Evolutionary conservation across 23 tunicate species (phyloP).

Genomic region (Corella eumyota): DNA sequence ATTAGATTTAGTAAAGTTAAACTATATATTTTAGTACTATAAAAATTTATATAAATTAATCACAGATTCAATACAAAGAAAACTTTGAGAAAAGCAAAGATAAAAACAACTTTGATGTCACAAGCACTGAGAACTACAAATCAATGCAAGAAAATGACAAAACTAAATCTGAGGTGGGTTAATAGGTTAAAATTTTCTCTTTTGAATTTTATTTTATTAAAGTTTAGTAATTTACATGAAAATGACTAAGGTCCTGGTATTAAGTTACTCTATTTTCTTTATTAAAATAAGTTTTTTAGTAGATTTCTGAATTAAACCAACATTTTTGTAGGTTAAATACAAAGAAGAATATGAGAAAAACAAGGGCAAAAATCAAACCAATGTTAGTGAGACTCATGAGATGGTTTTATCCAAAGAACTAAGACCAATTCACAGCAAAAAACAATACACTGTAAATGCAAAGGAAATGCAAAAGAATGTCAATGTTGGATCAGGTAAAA

Average conservation of each 20-base stretch:
- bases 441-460: conserved; percentile 21
- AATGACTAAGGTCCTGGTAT: too few relatives aligned
- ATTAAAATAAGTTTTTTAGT: too few relatives aligned
- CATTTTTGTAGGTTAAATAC: conserved; percentile 26
- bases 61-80: conserved; percentile 4
- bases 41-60: neutral
- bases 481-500: conserved; percentile 40
- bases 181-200: too few relatives aligned
- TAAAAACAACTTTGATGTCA: conserved; percentile 33
- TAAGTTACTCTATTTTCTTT: too few relatives aligned
- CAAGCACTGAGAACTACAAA: conserved; percentile 64
- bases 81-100: conserved; percentile 16
- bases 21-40: too few relatives aligned
- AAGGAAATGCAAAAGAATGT: conserved; percentile 25
- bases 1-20: too few relatives aligned
- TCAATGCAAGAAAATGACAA: conserved; percentile 55
- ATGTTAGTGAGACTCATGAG: conserved; percentile 44
- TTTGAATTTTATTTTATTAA: too few relatives aligned
- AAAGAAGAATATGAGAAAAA: conserved; percentile 37
- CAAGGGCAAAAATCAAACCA: conserved; percentile 27
- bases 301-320: neutral
- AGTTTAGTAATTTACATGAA: too few relatives aligned
- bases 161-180: conserved; percentile 39
- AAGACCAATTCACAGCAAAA: conserved; percentile 57
- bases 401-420: conserved; percentile 46